Evolutionary conservation across 2,113 vertebrate species (phyloP).

Genomic region (Tiliqua scincoides): DNA sequence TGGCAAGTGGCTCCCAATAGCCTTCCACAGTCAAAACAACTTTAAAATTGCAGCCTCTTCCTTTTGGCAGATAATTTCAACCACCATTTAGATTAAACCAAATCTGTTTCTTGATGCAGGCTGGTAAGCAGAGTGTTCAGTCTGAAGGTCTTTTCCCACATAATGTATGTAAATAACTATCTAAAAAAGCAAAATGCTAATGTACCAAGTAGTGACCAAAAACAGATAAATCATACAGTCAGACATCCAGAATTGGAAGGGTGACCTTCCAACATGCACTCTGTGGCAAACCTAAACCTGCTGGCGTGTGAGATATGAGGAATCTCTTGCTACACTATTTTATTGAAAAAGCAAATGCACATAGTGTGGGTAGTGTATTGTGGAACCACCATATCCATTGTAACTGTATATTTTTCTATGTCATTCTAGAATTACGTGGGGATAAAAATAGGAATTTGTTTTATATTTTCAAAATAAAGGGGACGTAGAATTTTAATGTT

Average conservation of each 20-base stretch:
- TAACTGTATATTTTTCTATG: background rate
- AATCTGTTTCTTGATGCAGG: background rate
- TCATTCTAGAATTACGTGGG: too few species aligned
- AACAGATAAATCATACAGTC: background rate
- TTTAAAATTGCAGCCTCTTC: too few species aligned
- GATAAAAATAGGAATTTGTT: background rate
- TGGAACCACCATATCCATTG: background rate
- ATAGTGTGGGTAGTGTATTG: background rate
- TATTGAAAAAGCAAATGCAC: background rate
- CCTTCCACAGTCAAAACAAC: too few species aligned
- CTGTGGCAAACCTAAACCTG: background rate
- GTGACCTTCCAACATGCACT: background rate
- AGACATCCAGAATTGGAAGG: background rate
- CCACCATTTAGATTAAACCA: background rate
- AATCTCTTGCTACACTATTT: background rate
- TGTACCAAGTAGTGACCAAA: background rate
- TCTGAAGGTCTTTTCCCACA: background rate
- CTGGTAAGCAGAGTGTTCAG: background rate
- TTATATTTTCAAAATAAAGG: background rate
- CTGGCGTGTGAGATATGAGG: background rate
- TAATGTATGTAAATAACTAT: background rate
- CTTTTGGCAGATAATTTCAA: too few species aligned
- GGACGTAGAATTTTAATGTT: background rate
- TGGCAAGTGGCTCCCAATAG: too few species aligned
- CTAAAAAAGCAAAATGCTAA: background rate